Evolutionary conservation across 2,797 vertebrate species (phyloP).

Genomic region (Sebastes vulpes): DNA sequence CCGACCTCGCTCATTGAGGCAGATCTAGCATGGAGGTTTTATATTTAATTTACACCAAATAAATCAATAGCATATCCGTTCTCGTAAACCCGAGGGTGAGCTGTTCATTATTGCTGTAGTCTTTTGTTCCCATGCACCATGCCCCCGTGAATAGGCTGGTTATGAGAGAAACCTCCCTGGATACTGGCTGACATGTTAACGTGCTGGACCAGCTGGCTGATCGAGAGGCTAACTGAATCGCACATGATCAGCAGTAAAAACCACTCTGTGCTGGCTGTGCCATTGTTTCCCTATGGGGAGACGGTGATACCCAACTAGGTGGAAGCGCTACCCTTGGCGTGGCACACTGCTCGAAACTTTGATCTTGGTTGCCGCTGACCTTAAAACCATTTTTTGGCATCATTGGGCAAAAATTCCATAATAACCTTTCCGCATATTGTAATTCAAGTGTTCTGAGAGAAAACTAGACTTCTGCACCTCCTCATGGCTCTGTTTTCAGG

Average conservation of each 20-base stretch:
- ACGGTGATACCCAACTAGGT: too few species aligned
- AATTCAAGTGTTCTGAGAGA: too few species aligned
- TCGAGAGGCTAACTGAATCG: slow-evolving; percentile 13
- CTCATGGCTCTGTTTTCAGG: too few species aligned
- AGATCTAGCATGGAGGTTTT: not conserved
- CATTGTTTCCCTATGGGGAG: too few species aligned
- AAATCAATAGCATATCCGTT: not conserved
- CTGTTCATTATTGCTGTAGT: not conserved
- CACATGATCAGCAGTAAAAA: too few species aligned
- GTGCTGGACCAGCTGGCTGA: slow-evolving; percentile 11
- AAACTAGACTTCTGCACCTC: too few species aligned
- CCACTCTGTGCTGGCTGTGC: too few species aligned
- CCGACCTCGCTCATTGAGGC: too few species aligned
- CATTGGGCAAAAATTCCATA: too few species aligned
- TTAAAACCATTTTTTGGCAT: too few species aligned
- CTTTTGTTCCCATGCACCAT: not conserved
- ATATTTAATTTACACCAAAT: not conserved
- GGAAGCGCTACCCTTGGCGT: too few species aligned
- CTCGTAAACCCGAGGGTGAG: not conserved
- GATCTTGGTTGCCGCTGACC: not conserved
- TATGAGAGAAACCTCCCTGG: slow-evolving; percentile 12
- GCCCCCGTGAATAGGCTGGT: not conserved
- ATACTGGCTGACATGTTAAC: slow-evolving; percentile 17
- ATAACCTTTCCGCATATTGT: too few species aligned
- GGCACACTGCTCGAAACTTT: not conserved